phyloP scores from a whole-genome alignment of 2,797 vertebrate genomes.

The Pseudochirops corinnae region DNA sequence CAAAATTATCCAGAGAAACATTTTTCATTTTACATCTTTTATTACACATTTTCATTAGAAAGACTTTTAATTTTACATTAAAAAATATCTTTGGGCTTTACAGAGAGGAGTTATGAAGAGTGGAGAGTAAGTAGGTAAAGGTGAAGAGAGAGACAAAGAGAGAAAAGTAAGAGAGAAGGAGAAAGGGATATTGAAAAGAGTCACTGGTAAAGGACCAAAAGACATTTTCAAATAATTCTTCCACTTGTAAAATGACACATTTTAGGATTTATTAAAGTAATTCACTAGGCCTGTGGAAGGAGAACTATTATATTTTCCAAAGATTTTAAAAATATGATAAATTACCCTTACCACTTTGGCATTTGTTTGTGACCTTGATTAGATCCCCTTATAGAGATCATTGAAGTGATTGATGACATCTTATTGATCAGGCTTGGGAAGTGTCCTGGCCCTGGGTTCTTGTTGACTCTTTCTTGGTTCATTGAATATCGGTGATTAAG shows the following conservation, averaged over 20 bases:
- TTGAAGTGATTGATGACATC: not conserved
- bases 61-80: not conserved
- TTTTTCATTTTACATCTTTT: not conserved
- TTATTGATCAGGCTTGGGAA: not conserved
- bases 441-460: not conserved
- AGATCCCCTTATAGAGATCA: not conserved
- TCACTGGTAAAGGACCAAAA: not conserved
- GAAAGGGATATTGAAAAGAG: not conserved
- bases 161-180: conserved; percentile 17
- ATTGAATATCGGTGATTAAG: not conserved
- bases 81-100: not conserved
- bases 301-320: not conserved
- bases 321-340: conserved; percentile 21
- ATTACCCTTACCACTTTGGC: not conserved
- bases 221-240: conserved; percentile 17
- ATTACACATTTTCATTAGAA: not conserved
- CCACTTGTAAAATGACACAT: conserved; percentile 1
- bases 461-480: not conserved
- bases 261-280: conserved; percentile 37
- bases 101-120: conserved; percentile 9
- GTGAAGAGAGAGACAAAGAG: not conserved
- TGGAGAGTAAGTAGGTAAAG: conserved; percentile 2
- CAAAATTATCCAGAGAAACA: not conserved
- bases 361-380: not conserved
- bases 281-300: not conserved